phyloP scores from a whole-genome alignment of 2,113 vertebrate species.

The Dolichotis patagonum region DNA sequence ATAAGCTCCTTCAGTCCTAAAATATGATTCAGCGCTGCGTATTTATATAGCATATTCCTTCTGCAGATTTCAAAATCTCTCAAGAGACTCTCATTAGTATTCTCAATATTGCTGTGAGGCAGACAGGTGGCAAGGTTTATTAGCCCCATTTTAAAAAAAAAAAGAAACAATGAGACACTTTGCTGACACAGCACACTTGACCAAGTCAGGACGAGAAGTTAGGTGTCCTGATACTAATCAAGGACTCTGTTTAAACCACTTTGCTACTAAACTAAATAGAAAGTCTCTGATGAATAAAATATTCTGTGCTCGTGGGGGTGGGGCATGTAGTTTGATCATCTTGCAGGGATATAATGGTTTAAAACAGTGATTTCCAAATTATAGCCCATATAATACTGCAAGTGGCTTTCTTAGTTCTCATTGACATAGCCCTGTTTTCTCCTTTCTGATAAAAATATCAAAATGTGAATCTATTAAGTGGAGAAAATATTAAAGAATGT shows the following conservation, averaged over 20 bases:
- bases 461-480: background rate
- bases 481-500: background rate
- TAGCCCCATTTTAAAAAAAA: conserved; percentile 68
- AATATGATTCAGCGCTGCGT: conserved; percentile 33
- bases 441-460: conserved; percentile 51
- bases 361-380: conserved; percentile 67
- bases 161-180: conserved; percentile 78
- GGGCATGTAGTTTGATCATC: conserved; percentile 62
- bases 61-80: conserved; percentile 64
- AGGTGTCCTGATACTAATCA: conserved; percentile 73
- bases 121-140: conserved; percentile 82
- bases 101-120: conserved; percentile 71
- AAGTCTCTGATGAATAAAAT: conserved; percentile 80
- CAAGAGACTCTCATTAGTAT: conserved; percentile 81
- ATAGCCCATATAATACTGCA: background rate
- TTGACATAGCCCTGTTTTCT: conserved; percentile 32
- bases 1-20: conserved; percentile 44
- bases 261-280: conserved; percentile 70
- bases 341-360: conserved; percentile 62
- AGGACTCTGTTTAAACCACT: conserved; percentile 73
- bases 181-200: conserved; percentile 79
- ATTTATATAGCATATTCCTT: conserved; percentile 70
- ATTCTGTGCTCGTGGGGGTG: conserved; percentile 34
- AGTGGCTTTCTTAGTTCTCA: conserved; percentile 17
- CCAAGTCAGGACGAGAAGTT: conserved; percentile 72